Base-by-base conservation (phyloP, 2,888 invertebrate genomes). In the Cerceris ruficornis region DNA sequence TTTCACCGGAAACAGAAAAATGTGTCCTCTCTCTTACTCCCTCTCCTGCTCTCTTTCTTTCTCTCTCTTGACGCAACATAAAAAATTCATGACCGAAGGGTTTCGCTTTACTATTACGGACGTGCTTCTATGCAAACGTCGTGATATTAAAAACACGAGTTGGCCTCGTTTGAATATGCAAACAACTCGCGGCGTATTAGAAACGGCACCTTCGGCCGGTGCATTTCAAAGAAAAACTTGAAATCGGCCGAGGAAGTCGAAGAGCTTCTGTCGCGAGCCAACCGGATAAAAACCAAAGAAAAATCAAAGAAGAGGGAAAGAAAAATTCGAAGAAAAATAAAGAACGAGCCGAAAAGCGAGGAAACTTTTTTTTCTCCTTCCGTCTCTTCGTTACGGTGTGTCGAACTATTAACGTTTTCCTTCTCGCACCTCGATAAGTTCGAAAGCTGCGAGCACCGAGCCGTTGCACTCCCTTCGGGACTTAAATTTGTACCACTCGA, bases 391-490 rank as follows among this genome's bases (percentile, higher is more conserved):
- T 15, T 43, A 43, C 39, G 14, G 6, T 50, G 42, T 11, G 52
- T 49, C 67, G 69, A 78, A 67, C 82, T 72, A 39, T 87, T 64
- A 15, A 88, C 77, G 70, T 84, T 75, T 46, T 77, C 55, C 54
- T 60, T 67, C 78, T 86, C 72, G 28, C 28, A 93, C 93, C 90
- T 94, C 93, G 69, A 93, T 88, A 43, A 94, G 90, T 88, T 94
- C 94, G 80, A 93, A 92, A 28, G 93, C 93, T 5, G 93, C 93
- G 52, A 94, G 89, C 52, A 94, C 87, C 78, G 93, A 93, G 15
- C 90, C 93, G 60, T 87, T 86, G 43, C 86, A 85, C 79, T 92
- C 90, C 61, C 89, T 89, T 61, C 90, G 89, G 58, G 91, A 90
- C 72, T 88, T 88, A 62, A 93, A 87, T 80, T 90, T 89, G 81